A percentile compares a stretch with the other conserved stretches of the same genome.
phyloP scores from a whole-genome alignment of 2,888 invertebrate genomes.

The Brachyptera putata region DNA sequence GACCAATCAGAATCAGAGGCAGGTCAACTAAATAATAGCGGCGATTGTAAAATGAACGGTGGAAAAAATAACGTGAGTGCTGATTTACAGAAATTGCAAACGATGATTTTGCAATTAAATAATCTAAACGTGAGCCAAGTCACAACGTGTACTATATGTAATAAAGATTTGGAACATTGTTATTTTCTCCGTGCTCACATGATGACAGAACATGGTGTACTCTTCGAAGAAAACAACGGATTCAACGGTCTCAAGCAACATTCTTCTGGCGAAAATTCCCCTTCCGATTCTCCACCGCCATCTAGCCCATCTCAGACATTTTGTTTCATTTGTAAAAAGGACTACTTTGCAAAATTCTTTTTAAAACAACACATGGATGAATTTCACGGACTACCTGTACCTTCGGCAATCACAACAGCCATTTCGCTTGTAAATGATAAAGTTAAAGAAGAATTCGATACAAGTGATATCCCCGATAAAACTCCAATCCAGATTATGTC shows the following conservation, averaged over 20 bases:
- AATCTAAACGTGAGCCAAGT: conserved; percentile 63
- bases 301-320: conserved; percentile 34
- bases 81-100: conserved; percentile 82
- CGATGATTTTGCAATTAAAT: conserved; percentile 85
- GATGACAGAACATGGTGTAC: conserved; percentile 61
- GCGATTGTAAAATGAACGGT: too few relatives aligned
- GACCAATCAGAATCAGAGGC: conserved; percentile 25
- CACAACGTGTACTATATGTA: conserved; percentile 62
- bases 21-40: too few relatives aligned
- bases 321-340: conserved; percentile 57
- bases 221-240: conserved; percentile 46
- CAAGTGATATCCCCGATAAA: conserved; percentile 34
- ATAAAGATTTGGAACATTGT: conserved; percentile 66
- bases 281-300: conserved; percentile 38
- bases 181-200: conserved; percentile 66
- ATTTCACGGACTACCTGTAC: conserved; percentile 51
- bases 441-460: conserved; percentile 38
- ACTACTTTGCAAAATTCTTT: conserved; percentile 58
- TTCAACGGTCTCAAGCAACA: conserved; percentile 36
- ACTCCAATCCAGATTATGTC: conserved; percentile 33
- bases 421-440: neutral
- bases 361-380: conserved; percentile 65
- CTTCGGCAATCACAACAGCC: conserved; percentile 12
- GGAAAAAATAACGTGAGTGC: conserved; percentile 65
- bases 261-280: conserved; percentile 35